phyloP scores from a whole-genome alignment of 2,888 invertebrate species.

The Amphipyra berbera region DNA sequence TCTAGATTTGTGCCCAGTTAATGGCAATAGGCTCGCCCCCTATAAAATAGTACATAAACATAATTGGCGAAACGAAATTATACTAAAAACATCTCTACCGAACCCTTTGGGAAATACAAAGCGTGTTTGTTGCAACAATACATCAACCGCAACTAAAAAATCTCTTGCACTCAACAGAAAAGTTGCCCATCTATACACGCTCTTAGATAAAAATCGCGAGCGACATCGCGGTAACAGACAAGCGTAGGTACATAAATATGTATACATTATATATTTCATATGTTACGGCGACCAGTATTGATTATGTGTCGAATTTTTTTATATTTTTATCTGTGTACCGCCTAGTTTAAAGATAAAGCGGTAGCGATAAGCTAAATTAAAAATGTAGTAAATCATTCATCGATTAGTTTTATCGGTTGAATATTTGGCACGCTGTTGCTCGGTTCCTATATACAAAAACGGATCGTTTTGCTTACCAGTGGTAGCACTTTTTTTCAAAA shows the following conservation, averaged over 20 bases:
- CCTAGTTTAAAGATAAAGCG: slow-evolving; percentile 80
- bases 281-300: slow-evolving; percentile 67
- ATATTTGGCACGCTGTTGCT: slow-evolving; percentile 21
- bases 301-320: slow-evolving; percentile 77
- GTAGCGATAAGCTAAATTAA: slow-evolving; percentile 81
- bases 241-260: slow-evolving; percentile 52
- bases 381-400: slow-evolving; percentile 76
- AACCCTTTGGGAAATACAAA: too few species aligned
- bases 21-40: too few species aligned
- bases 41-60: too few species aligned
- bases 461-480: too few species aligned
- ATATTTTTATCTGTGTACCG: slow-evolving; percentile 75
- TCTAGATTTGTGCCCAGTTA: too few species aligned
- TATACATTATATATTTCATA: slow-evolving; percentile 41
- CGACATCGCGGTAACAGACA: slow-evolving; percentile 42
- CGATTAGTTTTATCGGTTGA: slow-evolving; percentile 67
- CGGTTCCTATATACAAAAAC: slow-evolving; percentile 1
- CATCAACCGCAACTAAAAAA: too few species aligned
- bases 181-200: slow-evolving; percentile 24
- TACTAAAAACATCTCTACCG: too few species aligned
- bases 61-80: too few species aligned
- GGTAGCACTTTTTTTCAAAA: too few species aligned
- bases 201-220: slow-evolving; percentile 57
- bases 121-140: too few species aligned
- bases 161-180: slow-evolving; percentile 1